Evolutionary conservation across 1,140 invertebrate genomes (phyloP), one percentile per base, ranked within the genome.

Genomic region (Hypothenemus hampei): DNA sequence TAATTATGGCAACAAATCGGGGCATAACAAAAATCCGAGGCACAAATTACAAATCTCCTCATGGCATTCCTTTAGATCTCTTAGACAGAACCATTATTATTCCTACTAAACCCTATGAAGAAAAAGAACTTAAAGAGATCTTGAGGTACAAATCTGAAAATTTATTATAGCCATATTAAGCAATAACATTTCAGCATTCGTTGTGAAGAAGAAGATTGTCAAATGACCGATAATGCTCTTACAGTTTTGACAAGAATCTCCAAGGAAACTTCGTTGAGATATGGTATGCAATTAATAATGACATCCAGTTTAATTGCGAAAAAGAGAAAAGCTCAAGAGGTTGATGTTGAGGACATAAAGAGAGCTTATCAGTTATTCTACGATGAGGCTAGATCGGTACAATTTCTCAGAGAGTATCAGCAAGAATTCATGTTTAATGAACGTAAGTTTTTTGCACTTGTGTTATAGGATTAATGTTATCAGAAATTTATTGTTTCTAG

Each of bases 1-100:
- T 99, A 2, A 94, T 99, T 6, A 97, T 98, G 91, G 97, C 97
- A 1, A 98, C 96, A n/a, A 99, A 99, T 75, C 81, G 95, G 59
- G 96, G 95, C 10, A 95, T 98, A 35, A 97, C 95, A 0, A 83
- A 85, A 55, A 98, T 99, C 62, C 79, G 97, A 50, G 97, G 95
- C 18, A 98, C 96, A 7, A 87, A 89, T 60, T 93, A 97, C 71
- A 81, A 81, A 54, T 92, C 91, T 56, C 95, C 97, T 0, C 97
- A 99, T 74, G 97, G 94, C 8, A 90, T 99, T 40, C 97, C 97
- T 0, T 84, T 97, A 45, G 97, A 99, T 79, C 73, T 99, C 35
- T 74, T 99, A 1, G 97, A 99, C 76, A 78, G 97, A 52, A 86
- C 93, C 79, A 89, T 98, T 44, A 99, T 99, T 20, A 91, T 97